Evolutionary conservation across 2,797 vertebrate genomes (phyloP), one percentile per base, ranked within the genome.

Genomic region (Rhynchonycteris naso): DNA sequence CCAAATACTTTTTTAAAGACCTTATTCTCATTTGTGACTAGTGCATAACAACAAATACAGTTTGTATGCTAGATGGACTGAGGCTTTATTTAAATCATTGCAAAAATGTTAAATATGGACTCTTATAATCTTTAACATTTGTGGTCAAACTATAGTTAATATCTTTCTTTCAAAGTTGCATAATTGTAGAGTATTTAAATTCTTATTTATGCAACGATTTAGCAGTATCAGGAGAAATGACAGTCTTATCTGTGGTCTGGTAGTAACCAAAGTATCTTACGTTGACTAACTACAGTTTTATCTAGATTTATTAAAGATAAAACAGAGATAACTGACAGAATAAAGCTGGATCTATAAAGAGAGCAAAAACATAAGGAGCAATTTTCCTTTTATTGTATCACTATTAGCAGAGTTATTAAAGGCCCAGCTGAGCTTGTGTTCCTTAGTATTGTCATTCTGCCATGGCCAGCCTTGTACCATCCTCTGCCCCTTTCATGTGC

Each of bases 311-410:
- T 56, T 95, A 78, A 58, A 84, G 96, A 83, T 66, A 85, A 95
- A 66, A 95, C 9, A 95, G 87, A 95, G 68, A 95, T 91, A 95
- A 54, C 86, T 87, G 56, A 92, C 54, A 52, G 56, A 96, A 58
- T 87, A 81, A 94, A 96, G 61, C 95, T 83, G 0, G 80, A 83
- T 96, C 93, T 80, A 92, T 94, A 89, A 75, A 97, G 90, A 97
- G 91, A 94, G 43, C 81, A 97, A 71, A 95, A 76, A 22, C 35
- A 52, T 71, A 28, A 93, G 91, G 56, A 63, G 12, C 33, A 71
- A 58, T 95, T 95, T 96, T 90, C 89, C 85, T n/a, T 68, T 24
- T 35, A 43, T 22, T 35, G 0, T 56, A 7, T 82, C 91, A 97
- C 96, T 84, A 96, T 96, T 90, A 91, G 8, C 84, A 10, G 2